A percentile compares a stretch with the other conserved stretches of the same genome.
Conservation (phyloP, 2,888 invertebrate genomes). For the Helobdella robusta region DNA sequence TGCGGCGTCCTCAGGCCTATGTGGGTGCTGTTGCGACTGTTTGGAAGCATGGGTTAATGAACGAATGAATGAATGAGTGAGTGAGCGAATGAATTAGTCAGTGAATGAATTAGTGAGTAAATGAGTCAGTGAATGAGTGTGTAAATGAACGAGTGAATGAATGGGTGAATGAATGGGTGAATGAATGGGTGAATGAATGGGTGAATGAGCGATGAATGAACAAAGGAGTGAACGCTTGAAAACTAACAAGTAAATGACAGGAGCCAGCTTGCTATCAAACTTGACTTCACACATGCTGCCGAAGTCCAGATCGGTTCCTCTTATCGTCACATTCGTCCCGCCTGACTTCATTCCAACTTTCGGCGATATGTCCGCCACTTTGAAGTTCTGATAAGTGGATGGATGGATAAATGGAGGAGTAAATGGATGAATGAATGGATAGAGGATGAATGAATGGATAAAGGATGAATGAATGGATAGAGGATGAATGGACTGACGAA, state of each 20-base stretch:
- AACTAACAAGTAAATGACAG: too few relatives aligned
- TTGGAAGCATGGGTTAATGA: too few relatives aligned
- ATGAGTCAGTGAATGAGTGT: too few relatives aligned
- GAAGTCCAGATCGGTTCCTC: constrained; percentile 20
- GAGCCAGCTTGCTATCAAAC: not conserved
- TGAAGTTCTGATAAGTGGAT: constrained; percentile 18
- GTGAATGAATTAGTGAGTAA: too few relatives aligned
- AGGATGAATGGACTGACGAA: not conserved
- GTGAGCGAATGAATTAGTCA: too few relatives aligned
- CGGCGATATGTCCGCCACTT: constrained; percentile 2
- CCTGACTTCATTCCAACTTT: constrained; percentile 19
- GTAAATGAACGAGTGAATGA: too few relatives aligned
- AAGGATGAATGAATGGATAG: not conserved
- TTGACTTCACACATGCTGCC: constrained; percentile 11
- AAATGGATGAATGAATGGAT: not conserved
- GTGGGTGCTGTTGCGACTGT: constrained; percentile 22
- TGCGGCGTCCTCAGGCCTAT: constrained; percentile 6
- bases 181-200: too few relatives aligned
- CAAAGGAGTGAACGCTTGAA: too few relatives aligned
- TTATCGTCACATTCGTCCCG: constrained; percentile 16
- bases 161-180: too few relatives aligned
- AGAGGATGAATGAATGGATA: not conserved
- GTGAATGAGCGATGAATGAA: too few relatives aligned
- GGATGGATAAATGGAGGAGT: not conserved
- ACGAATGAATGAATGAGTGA: too few relatives aligned